Conservation (phyloP, 1,140 invertebrate genomes). For the Neodiprion pinetum region DNA sequence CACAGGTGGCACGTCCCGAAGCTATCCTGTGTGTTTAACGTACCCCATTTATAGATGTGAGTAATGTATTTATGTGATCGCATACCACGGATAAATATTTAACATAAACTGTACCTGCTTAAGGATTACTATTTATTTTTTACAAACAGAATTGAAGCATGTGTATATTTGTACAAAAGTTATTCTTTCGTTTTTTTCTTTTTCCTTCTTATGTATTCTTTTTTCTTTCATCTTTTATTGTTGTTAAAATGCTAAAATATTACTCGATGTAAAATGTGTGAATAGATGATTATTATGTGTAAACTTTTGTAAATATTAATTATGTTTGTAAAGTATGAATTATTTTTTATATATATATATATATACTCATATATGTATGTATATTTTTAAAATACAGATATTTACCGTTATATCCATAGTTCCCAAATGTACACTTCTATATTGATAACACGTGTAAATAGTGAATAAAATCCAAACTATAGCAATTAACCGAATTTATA, state of each 20-base stretch:
- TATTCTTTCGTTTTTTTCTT: conserved; percentile 24
- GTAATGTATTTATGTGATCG: conserved; percentile 25
- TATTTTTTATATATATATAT: neutral
- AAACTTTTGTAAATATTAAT: conserved; percentile 57
- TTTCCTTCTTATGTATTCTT: conserved; percentile 18
- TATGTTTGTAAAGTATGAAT: conserved; percentile 53
- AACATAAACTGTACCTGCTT: conserved; percentile 53
- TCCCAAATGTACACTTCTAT: conserved; percentile 34
- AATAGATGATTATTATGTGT: conserved; percentile 53
- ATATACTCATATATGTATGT: conserved; percentile 34
- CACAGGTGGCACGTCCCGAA: conserved; percentile 27
- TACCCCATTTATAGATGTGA: conserved; percentile 11
- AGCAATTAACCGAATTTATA: conserved; percentile 16
- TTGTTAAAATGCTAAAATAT: no score
- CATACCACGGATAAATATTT: conserved; percentile 16
- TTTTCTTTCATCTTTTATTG: no score
- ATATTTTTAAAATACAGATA: conserved; percentile 49
- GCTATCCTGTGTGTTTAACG: conserved; percentile 28
- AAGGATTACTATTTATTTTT: conserved; percentile 59
- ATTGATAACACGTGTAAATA: conserved; percentile 39
- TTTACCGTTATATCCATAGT: conserved; percentile 22
- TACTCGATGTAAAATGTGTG: conserved; percentile 54
- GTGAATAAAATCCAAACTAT: conserved; percentile 36
- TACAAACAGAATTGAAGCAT: conserved; percentile 39
- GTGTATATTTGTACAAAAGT: conserved; percentile 59